Evolutionary conservation across 2,797 vertebrate genomes (phyloP), one percentile per base, ranked within the genome.

Genomic region (Acipenser ruthenus): DNA sequence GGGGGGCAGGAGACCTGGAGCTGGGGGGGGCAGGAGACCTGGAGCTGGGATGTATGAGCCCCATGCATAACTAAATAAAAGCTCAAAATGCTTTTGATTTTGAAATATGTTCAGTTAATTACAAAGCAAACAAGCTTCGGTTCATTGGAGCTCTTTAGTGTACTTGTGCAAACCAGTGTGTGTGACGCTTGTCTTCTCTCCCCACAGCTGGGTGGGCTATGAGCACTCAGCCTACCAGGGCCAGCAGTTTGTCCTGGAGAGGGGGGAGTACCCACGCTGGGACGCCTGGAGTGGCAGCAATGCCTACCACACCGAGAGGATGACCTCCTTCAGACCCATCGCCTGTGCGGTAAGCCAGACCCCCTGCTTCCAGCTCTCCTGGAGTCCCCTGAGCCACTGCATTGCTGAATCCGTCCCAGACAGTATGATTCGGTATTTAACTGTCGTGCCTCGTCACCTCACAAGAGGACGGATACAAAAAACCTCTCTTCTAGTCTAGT

Each of bases 221-320:
- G 96, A 98, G 85, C 94, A 97, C 64, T 88, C 91, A 6, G 93
- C 92, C 76, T 96, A 94, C 88, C 90, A 89, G 9, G 95, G 95
- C n/a, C 96, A 97, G 87, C 95, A 97, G 90, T 96, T 95, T 0
- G 83, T 98, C 72, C 86, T 98, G 89, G 95, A 98, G 85, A 91
- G 89, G 0, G 96, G 95, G 6, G 93, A 95, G 77, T 98, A 97
- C 74, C 95, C 95, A 0, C 84, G 88, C 79, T 93, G 94, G 77
- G 93, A 94, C 12, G 91, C 95, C 37, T 96, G 94, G 91, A 94
- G 93, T 0, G 95, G 95, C 76, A 97, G 92, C 84, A 92, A 92
- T 0, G 88, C 95, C 74, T 98, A 95, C 77, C 92, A 90, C 0
- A 84, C 93, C 0, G 90, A 94, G 78, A 89, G 95, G 78, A 92